These are phyloP conservation scores for Keiferia lycopersicella DNA, from an alignment of 2,888 invertebrate genomes.

Conservation along the genomic window DNA sequence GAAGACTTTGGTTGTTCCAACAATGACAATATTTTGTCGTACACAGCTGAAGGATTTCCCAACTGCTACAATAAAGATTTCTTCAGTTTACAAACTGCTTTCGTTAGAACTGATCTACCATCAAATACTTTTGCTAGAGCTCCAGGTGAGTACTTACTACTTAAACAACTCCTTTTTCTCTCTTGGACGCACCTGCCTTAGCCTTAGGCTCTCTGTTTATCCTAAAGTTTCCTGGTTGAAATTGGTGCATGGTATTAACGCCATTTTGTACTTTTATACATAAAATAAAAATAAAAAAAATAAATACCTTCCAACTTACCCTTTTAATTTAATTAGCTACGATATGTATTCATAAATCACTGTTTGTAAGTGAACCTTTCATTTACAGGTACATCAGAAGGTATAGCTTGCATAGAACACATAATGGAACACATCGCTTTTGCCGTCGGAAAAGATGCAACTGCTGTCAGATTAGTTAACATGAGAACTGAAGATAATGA, in stretches of 20 bases:
- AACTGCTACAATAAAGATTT: slow-evolving; percentile 80
- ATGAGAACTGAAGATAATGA: slow-evolving; percentile 71
- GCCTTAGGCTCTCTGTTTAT: too few relatives aligned
- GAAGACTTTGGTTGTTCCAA: slow-evolving; percentile 74
- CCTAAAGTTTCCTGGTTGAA: too few relatives aligned
- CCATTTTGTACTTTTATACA: not conserved
- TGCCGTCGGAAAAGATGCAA: slow-evolving; percentile 78
- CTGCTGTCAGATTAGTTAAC: slow-evolving; percentile 80
- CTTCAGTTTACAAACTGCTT: slow-evolving; percentile 71
- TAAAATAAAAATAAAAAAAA: too few relatives aligned
- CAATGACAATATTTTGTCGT: slow-evolving; percentile 72
- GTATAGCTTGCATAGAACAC: slow-evolving; percentile 80
- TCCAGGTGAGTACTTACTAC: slow-evolving; percentile 83
- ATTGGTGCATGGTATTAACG: too few relatives aligned
- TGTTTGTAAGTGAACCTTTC: too few relatives aligned
- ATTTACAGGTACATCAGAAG: slow-evolving; percentile 79
- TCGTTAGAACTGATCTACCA: slow-evolving; percentile 84
- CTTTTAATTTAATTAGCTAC: too few relatives aligned
- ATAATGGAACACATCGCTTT: slow-evolving; percentile 86
- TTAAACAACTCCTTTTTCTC: too few relatives aligned
- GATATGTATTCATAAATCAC: too few relatives aligned
- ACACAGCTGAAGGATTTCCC: slow-evolving; percentile 57
- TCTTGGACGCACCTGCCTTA: too few relatives aligned
- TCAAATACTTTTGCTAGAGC: slow-evolving; percentile 85
- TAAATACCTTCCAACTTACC: too few relatives aligned